These are phyloP conservation scores for Manis crassicaudata DNA, from an alignment of 2,797 vertebrate species.

Conservation along the genomic window DNA sequence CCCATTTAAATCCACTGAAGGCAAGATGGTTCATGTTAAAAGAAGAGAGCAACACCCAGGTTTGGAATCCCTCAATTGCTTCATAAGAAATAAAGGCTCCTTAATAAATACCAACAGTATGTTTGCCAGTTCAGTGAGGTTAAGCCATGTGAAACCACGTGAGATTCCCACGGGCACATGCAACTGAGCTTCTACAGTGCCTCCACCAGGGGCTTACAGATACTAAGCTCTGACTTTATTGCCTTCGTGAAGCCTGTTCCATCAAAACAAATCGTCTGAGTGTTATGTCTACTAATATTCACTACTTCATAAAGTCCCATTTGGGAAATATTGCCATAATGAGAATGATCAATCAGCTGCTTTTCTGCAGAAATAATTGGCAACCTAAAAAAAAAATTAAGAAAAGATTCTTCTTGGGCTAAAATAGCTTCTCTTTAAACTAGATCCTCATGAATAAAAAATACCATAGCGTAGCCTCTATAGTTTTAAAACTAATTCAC, in stretches of 20 bases:
- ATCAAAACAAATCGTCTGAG: background rate
- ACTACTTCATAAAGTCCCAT: background rate
- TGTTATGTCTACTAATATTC: background rate
- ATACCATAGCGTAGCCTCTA: background rate
- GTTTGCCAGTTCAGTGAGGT: background rate
- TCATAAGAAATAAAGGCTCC: background rate
- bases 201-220: background rate
- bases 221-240: background rate
- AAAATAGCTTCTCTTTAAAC: slow-evolving; percentile 8
- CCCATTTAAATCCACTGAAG: background rate
- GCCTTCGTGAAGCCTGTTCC: background rate
- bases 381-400: background rate
- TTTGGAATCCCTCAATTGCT: background rate
- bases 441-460: background rate
- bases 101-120: background rate
- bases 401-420: background rate
- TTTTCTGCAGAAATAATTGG: slow-evolving; percentile 11
- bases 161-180: background rate
- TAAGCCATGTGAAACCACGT: background rate
- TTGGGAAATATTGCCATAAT: background rate
- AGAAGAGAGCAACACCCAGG: background rate
- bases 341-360: background rate
- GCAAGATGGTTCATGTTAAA: background rate
- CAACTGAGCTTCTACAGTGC: no score
- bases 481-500: background rate